Evolutionary conservation across 2,888 invertebrate species (phyloP).

Genomic region (Beris morrisii): DNA sequence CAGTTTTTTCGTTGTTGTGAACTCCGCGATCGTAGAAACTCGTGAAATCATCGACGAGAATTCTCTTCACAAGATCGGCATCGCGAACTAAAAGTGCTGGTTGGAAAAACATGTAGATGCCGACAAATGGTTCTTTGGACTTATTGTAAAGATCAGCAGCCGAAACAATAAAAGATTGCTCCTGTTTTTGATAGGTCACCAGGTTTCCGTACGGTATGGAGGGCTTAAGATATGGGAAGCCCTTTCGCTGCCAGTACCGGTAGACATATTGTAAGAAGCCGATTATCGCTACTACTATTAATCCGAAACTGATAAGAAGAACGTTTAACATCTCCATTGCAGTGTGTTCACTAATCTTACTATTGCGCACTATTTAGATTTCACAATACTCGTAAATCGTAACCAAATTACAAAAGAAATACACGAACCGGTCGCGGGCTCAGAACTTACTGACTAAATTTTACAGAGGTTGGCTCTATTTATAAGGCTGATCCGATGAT

Average conservation of each 20-base stretch:
- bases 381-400: too few species aligned
- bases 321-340: too few species aligned
- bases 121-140: constrained; percentile 54
- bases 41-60: constrained; percentile 65
- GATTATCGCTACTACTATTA: not conserved
- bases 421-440: too few species aligned
- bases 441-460: too few species aligned
- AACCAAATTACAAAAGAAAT: too few species aligned
- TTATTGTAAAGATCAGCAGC: constrained; percentile 63
- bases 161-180: constrained; percentile 64
- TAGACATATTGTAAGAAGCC: constrained; percentile 42
- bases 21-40: constrained; percentile 69
- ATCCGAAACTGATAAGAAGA: not conserved
- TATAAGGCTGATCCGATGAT: too few species aligned
- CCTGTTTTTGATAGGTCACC: constrained; percentile 59
- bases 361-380: too few species aligned
- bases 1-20: constrained; percentile 63
- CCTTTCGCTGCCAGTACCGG: constrained; percentile 62
- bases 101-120: constrained; percentile 65
- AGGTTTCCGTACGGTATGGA: constrained; percentile 67
- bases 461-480: too few species aligned
- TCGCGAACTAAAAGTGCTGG: constrained; percentile 67
- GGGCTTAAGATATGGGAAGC: constrained; percentile 61
- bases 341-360: too few species aligned
- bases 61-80: constrained; percentile 63